Conservation (phyloP, 1,140 invertebrate species). For the Heliconius congener region DNA sequence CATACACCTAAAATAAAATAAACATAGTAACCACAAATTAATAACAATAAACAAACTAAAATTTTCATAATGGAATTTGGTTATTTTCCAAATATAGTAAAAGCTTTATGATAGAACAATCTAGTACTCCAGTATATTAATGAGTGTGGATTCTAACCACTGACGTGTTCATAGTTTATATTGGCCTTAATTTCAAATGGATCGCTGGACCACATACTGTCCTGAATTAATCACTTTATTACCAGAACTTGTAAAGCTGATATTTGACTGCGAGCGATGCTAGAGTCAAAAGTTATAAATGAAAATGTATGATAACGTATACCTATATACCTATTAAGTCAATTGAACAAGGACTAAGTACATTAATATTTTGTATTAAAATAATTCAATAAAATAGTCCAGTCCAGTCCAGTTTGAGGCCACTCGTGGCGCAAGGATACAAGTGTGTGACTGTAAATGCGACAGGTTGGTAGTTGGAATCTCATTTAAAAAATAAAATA, state of each 20-base stretch:
- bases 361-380: no score
- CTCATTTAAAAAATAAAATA: no score
- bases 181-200: conserved; percentile 69
- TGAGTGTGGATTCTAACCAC: conserved; percentile 27
- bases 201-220: conserved; percentile 64
- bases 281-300: background rate
- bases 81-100: background rate
- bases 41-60: background rate
- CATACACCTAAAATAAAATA: no score
- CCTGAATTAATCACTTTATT: conserved; percentile 74
- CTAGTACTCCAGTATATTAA: conserved; percentile 4
- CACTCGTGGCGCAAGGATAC: no score
- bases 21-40: no score
- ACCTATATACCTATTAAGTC: no score
- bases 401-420: no score
- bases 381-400: no score
- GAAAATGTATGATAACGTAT: background rate
- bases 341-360: no score
- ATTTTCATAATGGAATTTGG: background rate
- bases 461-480: no score
- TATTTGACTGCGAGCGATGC: background rate
- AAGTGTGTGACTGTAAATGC: no score
- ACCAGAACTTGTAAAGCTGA: conserved; percentile 51
- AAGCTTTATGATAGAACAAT: conserved; percentile 5
- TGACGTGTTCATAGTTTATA: conserved; percentile 50